Conservation (phyloP, 2,797 vertebrate species). For the Dendrocincla tyrannina region DNA sequence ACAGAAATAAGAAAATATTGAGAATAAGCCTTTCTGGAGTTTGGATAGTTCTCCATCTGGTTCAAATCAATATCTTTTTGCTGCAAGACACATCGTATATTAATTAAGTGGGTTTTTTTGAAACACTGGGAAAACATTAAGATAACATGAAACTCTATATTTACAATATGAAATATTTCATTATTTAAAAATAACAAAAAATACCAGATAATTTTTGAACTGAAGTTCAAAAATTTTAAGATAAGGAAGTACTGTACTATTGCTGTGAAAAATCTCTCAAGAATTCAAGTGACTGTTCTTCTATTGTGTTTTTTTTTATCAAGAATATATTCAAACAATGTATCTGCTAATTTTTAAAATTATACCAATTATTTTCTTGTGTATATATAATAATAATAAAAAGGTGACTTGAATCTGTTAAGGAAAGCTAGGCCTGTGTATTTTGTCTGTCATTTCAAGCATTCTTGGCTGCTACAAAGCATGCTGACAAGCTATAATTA, state of each 20-base stretch:
- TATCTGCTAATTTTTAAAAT: background rate
- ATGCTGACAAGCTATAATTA: background rate
- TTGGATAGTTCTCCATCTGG: background rate
- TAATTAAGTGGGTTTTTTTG: background rate
- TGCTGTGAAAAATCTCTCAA: background rate
- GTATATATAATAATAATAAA: background rate
- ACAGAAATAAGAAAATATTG: background rate
- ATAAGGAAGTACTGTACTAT: background rate
- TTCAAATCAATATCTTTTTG: slow-evolving; percentile 57
- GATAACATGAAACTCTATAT: background rate
- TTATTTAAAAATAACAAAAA: background rate
- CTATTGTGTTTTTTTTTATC: background rate
- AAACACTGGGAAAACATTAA: slow-evolving; percentile 18
- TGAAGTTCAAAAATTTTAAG: background rate
- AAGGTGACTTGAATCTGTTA: background rate
- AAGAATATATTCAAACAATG: background rate
- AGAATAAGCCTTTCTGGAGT: background rate
- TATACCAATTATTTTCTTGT: background rate
- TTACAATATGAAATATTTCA: background rate
- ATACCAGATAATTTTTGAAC: background rate
- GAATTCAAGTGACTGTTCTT: background rate
- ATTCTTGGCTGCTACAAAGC: background rate
- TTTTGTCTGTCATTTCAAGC: background rate
- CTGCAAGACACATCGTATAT: background rate
- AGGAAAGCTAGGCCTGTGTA: background rate